Base-by-base conservation (phyloP, 1,140 invertebrate genomes). In the Neodiprion fabricii region DNA sequence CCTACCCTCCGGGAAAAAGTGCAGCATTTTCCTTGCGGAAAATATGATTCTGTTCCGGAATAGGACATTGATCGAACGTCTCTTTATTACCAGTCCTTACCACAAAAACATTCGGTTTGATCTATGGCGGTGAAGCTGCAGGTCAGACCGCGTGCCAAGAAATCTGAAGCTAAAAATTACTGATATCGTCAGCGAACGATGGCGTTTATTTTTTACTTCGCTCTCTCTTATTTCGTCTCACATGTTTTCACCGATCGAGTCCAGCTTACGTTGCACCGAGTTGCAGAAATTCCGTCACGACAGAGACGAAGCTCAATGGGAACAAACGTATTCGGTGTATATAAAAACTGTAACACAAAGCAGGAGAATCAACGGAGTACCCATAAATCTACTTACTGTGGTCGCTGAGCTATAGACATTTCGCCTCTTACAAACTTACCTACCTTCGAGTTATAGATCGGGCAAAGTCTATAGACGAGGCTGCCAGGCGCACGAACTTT, bases 21-120 rank as follows among this genome's bases (percentile, higher is more conserved):
- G 53, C 9, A 17, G 53, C 75, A 76, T 79, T 81, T 76, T 79
- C 69, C 72, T 74, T 75, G 80, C 68, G 79, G 79, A 83, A 85
- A 85, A 85, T 85, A 85, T 85, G 83, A 85, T 85, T 84, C 82
- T 77, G 75, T 85, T 84, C 84, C 84, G 84, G 79, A 71, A 65
- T 70, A 79, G 75, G 84, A 85, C 84, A 77, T 84, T 85, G 84
- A 83, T 81, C 78, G 85, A 86, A 83, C 81, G 80, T 80, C 79
- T 76, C 79, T 81, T 83, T 81, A 85, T 85, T 85, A 84, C 79
- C 79, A 80, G 79, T 61, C 53, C 7, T 61, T 61, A 5, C 53
- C 53, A 9, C 53, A 61, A 61, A 61, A 61, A 61, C 53, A 61
- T 7, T 61, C n/a, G 11, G 11, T 17, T 12, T 61, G 53, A 61